A percentile compares a stretch with the other conserved stretches of the same genome.
Evolutionary conservation across 2,888 invertebrate genomes (phyloP).

Genomic region (Epinotia bilunana): DNA sequence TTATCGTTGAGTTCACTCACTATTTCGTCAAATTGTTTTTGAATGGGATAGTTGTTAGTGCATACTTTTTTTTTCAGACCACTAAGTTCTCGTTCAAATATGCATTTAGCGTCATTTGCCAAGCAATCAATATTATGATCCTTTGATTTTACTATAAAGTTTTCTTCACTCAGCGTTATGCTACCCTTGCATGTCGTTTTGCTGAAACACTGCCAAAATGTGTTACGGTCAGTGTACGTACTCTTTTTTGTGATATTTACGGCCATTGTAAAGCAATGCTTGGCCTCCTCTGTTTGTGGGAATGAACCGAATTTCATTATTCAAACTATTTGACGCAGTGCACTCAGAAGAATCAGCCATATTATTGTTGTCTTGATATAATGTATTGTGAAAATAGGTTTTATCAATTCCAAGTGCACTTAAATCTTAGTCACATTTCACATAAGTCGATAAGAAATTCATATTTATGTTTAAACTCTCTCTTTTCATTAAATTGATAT

Average conservation of each 20-base stretch:
- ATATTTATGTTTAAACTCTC: too few species aligned
- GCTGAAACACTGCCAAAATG: conserved; percentile 11
- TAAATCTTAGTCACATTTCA: too few species aligned
- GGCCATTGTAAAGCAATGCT: conserved; percentile 9
- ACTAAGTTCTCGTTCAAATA: conserved; percentile 7
- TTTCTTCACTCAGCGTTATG: conserved; percentile 10
- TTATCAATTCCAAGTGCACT: background rate
- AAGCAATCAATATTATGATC: conserved; percentile 22
- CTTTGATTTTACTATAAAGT: conserved; percentile 18
- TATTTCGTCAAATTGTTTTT: conserved; percentile 22
- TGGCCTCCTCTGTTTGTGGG: conserved; percentile 23
- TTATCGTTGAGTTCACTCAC: conserved; percentile 16
- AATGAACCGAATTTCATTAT: conserved; percentile 20
- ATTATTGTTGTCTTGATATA: conserved; percentile 1
- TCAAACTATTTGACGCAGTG: conserved; percentile 11
- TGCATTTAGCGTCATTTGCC: conserved; percentile 17
- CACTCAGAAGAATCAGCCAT: conserved; percentile 13
- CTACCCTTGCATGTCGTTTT: conserved; percentile 12
- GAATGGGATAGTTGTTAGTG: conserved; percentile 21
- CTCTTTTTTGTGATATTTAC: conserved; percentile 21
- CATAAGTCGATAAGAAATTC: too few species aligned
- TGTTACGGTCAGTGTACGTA: background rate
- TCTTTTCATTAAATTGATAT: too few species aligned
- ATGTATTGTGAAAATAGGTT: background rate
- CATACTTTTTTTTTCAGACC: conserved; percentile 15